Conservation (phyloP, 2,797 vertebrate species). For the Rhinoraja longicauda region DNA sequence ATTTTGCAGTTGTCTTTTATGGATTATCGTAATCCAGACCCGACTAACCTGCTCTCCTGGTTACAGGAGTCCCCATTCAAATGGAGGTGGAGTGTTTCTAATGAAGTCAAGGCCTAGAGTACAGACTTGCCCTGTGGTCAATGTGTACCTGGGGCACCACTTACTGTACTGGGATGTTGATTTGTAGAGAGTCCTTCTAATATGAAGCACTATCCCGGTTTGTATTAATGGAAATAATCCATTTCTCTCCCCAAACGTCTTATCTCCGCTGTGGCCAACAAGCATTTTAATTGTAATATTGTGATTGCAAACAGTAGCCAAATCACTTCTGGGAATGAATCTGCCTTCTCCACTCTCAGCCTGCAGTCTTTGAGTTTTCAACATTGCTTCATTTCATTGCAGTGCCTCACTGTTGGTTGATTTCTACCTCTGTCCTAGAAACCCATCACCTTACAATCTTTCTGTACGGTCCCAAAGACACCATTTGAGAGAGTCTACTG, state of each 20-base stretch:
- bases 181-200: not conserved
- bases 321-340: not conserved
- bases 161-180: not conserved
- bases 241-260: not conserved
- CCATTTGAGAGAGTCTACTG: constrained; percentile 35
- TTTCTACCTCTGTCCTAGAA: not conserved
- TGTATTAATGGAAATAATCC: constrained; percentile 11
- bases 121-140: not conserved
- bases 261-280: not conserved
- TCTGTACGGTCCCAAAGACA: constrained; percentile 23
- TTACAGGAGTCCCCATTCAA: not conserved
- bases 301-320: not conserved
- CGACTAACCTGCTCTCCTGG: not conserved
- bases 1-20: not conserved
- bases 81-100: not conserved
- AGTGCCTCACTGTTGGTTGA: not conserved
- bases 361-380: not conserved
- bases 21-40: not conserved
- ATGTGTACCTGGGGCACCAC: not conserved
- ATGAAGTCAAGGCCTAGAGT: not conserved
- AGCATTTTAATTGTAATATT: not conserved
- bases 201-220: not conserved
- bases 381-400: constrained; percentile 11
- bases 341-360: not conserved
- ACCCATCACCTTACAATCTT: constrained; percentile 11